Evolutionary conservation across 2,888 invertebrate species (phyloP).

Genomic region (Drosophila merina): DNA sequence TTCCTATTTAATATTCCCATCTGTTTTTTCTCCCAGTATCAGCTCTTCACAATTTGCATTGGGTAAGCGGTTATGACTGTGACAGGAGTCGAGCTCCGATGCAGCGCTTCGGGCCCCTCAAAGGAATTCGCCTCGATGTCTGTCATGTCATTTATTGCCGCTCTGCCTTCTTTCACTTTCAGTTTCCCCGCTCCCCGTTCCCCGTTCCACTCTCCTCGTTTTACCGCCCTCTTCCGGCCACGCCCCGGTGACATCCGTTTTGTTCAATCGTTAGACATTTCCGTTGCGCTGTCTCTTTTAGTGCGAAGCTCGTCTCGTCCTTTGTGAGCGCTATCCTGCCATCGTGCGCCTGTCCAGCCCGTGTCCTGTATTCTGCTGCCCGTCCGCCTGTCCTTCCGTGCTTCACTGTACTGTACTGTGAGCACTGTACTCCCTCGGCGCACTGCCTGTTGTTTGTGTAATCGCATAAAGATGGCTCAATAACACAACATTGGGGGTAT

Average conservation of each 20-base stretch:
- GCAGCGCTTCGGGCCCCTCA: slow-evolving; percentile 44
- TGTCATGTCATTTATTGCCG: slow-evolving; percentile 75
- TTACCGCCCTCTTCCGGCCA: slow-evolving; percentile 28
- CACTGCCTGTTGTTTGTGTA: slow-evolving; percentile 64
- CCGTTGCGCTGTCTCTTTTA: slow-evolving; percentile 72
- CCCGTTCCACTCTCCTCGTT: not conserved
- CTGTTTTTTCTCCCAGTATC: slow-evolving; percentile 6
- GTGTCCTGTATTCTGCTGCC: slow-evolving; percentile 32
- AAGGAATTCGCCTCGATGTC: slow-evolving; percentile 65
- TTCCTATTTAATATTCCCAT: not conserved
- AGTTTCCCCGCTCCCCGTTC: not conserved
- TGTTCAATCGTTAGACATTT: slow-evolving; percentile 76
- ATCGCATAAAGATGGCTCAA: slow-evolving; percentile 75
- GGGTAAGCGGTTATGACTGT: slow-evolving; percentile 60
- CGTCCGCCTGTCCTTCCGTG: slow-evolving; percentile 8
- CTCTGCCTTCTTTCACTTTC: slow-evolving; percentile 6
- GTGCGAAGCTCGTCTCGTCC: slow-evolving; percentile 56
- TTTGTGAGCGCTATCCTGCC: slow-evolving; percentile 53
- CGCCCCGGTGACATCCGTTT: slow-evolving; percentile 56
- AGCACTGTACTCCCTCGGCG: slow-evolving; percentile 8
- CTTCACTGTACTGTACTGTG: slow-evolving; percentile 21
- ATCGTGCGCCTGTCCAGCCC: slow-evolving; percentile 19
- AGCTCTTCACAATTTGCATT: slow-evolving; percentile 61
- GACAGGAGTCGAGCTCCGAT: slow-evolving; percentile 42
- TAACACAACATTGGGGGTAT: slow-evolving; percentile 65